A percentile compares a stretch with the other conserved stretches of the same genome.
These are phyloP conservation scores for Rugalucina vietnamica DNA, from an alignment of 2,888 invertebrate genomes.

Conservation along the genomic window DNA sequence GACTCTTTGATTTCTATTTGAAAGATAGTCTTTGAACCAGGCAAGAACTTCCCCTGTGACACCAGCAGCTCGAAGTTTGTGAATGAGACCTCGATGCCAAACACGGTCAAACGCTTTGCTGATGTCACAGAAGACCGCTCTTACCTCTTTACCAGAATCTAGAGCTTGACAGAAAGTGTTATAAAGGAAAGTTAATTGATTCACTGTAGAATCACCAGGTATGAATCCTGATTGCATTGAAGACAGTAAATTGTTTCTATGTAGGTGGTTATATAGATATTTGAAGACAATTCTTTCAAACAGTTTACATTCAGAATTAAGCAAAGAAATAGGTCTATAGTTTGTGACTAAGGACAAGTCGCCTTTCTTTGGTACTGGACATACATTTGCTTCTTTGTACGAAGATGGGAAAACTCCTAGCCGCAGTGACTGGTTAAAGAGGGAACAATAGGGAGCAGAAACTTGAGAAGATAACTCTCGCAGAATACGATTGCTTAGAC, in stretches of 20 bases:
- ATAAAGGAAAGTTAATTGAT: neutral
- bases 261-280: neutral
- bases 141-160: neutral
- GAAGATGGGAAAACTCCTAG: neutral
- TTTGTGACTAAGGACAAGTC: neutral
- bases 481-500: neutral
- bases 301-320: too few relatives aligned
- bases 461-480: neutral
- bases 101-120: neutral
- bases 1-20: neutral
- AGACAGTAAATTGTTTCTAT: too few relatives aligned
- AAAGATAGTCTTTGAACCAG: neutral
- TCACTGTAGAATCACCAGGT: neutral
- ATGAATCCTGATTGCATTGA: neutral
- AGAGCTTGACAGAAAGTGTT: neutral
- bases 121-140: neutral
- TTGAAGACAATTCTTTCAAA: too few relatives aligned
- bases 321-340: neutral
- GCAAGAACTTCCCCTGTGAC: neutral
- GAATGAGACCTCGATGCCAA: neutral
- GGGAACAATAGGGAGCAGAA: neutral
- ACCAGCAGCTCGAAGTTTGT: neutral
- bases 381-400: neutral
- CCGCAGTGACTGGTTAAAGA: neutral
- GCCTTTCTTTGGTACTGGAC: neutral